Base-by-base conservation (phyloP, 1,140 invertebrate species). In the Drosophila repletoides region DNA sequence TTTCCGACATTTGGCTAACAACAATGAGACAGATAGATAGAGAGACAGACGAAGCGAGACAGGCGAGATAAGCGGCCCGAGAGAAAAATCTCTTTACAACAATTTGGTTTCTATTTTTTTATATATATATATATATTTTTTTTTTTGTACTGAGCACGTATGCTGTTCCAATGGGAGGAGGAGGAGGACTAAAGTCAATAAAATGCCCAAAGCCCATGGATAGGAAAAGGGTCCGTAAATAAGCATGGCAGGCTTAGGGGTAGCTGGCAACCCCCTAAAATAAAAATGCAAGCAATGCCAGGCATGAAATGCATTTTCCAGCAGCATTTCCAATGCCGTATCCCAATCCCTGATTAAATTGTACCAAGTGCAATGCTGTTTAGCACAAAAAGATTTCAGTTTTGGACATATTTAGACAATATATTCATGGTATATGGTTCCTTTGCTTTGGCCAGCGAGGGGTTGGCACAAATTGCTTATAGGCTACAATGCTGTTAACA, bases 1-100 rank as follows among this genome's bases (percentile, higher is more conserved):
- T 81, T 87, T 77, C 83, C 83, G 75, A 83, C 83, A 72, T 88
- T 83, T 83, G 84, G 74, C 48, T 34, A 76, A 76, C 84, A 88
- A 88, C 84, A 88, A 83, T 45, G 56, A 15, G 24, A 45, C 9
- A 21, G 2, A 38, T 36, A 51, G 55, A 34, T 29, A 46, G 31
- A 66, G 55, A 59, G 55, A 34, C 53, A 58, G 53, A 53, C 21
- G 34, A 33, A 40, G 28, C 49, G 43, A 49, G 63, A 49, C 58
- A 68, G 49, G 46, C 48, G 58, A 67, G 58, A 68, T 59, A 68
- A 63, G 40, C 48, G 38, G 46, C 19, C 48, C 33, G 33, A 26
- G 12, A 55, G 17, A 19, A 19, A 26, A 21, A 53, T 49, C 36
- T 55, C 45, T 26, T 26, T 38, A 21, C 29, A 48, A 34, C 49